phyloP scores from a whole-genome alignment of 2,797 vertebrate species.

The Nothura maculosa region DNA sequence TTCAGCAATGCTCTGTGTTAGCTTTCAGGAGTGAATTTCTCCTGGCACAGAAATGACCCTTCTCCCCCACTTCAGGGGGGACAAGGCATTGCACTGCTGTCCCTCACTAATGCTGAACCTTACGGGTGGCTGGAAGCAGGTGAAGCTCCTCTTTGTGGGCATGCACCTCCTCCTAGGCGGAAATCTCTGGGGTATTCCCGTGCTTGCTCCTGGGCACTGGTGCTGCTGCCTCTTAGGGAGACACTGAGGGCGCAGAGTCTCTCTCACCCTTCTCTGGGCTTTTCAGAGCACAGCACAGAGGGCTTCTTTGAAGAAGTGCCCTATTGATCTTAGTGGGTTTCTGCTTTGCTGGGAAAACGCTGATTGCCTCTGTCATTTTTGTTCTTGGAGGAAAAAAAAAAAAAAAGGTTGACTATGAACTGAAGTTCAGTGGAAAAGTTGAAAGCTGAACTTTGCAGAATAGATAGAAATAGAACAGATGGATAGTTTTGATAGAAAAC shows the following conservation, averaged over 20 bases:
- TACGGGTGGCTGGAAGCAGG: accelerated
- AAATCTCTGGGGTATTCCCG: neutral
- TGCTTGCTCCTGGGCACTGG: neutral
- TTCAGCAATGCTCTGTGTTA: neutral
- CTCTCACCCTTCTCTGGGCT: accelerated
- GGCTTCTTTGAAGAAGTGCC: neutral
- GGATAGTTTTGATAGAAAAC: neutral
- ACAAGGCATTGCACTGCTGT: neutral
- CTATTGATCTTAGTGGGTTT: neutral
- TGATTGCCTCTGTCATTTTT: neutral
- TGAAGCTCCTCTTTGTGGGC: neutral
- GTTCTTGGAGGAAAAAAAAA: neutral
- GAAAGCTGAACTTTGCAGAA: neutral
- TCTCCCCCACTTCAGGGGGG: neutral
- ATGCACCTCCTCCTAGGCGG: neutral
- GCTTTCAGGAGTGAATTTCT: neutral
- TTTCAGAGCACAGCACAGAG: neutral
- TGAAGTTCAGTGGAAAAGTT: neutral
- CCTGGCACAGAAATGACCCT: neutral
- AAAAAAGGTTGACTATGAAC: neutral
- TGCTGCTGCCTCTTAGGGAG: neutral
- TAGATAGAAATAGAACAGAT: no score
- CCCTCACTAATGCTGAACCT: neutral
- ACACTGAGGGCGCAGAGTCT: neutral
- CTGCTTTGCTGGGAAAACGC: neutral